These are phyloP conservation scores for Drosophila maculinotata DNA, from an alignment of 2,888 invertebrate species.

Conservation along the genomic window DNA sequence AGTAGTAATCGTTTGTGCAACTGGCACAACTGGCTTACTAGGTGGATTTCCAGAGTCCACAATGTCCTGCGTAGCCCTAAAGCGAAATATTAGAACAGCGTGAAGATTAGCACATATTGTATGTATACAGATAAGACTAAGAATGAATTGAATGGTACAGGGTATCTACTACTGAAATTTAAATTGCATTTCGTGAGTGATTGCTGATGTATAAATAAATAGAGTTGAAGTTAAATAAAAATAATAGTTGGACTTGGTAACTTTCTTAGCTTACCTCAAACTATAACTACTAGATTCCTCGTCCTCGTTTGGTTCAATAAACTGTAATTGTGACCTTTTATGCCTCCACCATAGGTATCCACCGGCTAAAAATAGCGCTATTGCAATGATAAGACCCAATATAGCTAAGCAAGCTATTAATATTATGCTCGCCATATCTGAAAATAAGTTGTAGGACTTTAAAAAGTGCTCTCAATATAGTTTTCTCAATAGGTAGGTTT, in stretches of 20 bases:
- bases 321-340: conserved; percentile 85
- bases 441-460: not conserved
- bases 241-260: not conserved
- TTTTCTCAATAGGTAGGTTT: too few relatives aligned
- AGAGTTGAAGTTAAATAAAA: too few relatives aligned
- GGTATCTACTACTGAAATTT: too few relatives aligned
- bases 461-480: too few relatives aligned
- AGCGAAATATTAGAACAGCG: conserved; percentile 1
- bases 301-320: conserved; percentile 85
- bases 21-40: conserved; percentile 67
- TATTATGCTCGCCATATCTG: conserved; percentile 84
- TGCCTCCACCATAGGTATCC: conserved; percentile 85
- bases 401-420: conserved; percentile 84
- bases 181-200: too few relatives aligned
- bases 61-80: conserved; percentile 80
- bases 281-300: conserved; percentile 85
- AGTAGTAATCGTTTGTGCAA: conserved; percentile 67
- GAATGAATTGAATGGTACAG: too few relatives aligned
- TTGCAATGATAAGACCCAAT: conserved; percentile 83
- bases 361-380: conserved; percentile 84
- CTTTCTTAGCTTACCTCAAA: conserved; percentile 77
- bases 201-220: too few relatives aligned
- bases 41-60: conserved; percentile 77
- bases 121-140: too few relatives aligned
- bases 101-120: too few relatives aligned